A percentile compares a stretch with the other conserved stretches of the same genome.
These are phyloP conservation scores for Glaucidium brasilianum DNA, from an alignment of 2,113 vertebrate genomes.

Conservation along the genomic window DNA sequence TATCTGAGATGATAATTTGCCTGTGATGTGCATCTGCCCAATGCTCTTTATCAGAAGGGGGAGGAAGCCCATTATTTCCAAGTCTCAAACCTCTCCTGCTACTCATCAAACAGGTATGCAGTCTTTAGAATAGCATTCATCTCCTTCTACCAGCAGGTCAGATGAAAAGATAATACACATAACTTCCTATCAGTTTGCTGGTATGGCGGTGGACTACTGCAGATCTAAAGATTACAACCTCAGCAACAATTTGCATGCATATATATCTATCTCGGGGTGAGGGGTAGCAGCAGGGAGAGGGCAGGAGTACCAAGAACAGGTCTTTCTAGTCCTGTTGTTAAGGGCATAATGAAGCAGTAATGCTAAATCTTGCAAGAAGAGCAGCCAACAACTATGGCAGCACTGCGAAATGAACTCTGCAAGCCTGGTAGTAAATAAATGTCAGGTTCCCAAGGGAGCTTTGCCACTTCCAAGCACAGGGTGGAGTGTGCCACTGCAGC, in stretches of 20 bases:
- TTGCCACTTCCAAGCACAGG: not conserved
- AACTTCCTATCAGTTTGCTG: not conserved
- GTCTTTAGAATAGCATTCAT: not conserved
- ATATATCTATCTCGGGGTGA: not conserved
- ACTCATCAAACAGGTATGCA: not conserved
- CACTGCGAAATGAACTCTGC: not conserved
- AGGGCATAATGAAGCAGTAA: not conserved
- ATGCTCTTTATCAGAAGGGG: rapidly evolving
- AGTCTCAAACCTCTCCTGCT: not conserved
- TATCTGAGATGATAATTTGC: not conserved
- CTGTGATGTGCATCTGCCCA: not conserved
- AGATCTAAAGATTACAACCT: not conserved
- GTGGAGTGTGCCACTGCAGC: not conserved
- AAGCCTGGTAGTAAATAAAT: not conserved
- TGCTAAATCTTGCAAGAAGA: rapidly evolving
- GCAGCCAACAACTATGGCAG: not conserved
- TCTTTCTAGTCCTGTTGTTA: not conserved
- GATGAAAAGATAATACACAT: not conserved
- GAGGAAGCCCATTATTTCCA: not conserved
- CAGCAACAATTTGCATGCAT: not conserved
- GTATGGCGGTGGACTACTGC: not conserved
- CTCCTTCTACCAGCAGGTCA: not conserved
- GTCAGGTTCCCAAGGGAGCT: not conserved
- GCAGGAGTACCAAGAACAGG: not conserved
- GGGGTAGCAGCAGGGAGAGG: no score